Conservation (phyloP, 2,888 invertebrate genomes). For the Leucophora obtusa region DNA sequence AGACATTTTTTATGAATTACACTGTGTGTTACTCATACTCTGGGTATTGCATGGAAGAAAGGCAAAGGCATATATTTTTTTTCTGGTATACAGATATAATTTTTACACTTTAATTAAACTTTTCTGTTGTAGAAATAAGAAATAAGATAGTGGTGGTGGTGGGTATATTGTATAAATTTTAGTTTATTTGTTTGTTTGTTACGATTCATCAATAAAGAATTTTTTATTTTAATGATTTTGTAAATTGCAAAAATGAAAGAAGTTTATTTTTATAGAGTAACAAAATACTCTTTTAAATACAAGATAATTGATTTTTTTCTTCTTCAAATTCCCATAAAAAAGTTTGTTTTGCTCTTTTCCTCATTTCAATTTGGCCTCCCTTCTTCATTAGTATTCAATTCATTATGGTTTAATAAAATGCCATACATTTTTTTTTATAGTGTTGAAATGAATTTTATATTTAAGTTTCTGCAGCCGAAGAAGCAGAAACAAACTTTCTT, state of each 20-base stretch:
- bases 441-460: conserved; percentile 24
- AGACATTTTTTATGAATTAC: conserved; percentile 20
- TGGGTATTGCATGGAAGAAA: not conserved
- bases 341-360: not conserved
- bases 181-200: conserved; percentile 46
- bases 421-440: conserved; percentile 52
- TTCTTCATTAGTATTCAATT: conserved; percentile 50
- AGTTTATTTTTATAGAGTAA: conserved; percentile 35
- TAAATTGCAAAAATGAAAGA: conserved; percentile 11
- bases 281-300: conserved; percentile 22
- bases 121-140: conserved; percentile 23
- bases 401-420: not conserved
- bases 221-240: conserved; percentile 31
- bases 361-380: not conserved
- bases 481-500: conserved; percentile 44
- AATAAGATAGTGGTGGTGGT: not conserved
- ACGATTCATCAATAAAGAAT: conserved; percentile 60
- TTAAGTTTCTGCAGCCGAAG: conserved; percentile 4
- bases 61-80: not conserved
- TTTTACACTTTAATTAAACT: conserved; percentile 56
- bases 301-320: conserved; percentile 48
- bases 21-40: not conserved
- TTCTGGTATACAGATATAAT: not conserved
- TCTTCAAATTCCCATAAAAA: conserved; percentile 16
- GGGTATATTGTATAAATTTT: conserved; percentile 11